Evolutionary conservation across 2,888 invertebrate species (phyloP).

Genomic region (Heterodera filipjevi): DNA sequence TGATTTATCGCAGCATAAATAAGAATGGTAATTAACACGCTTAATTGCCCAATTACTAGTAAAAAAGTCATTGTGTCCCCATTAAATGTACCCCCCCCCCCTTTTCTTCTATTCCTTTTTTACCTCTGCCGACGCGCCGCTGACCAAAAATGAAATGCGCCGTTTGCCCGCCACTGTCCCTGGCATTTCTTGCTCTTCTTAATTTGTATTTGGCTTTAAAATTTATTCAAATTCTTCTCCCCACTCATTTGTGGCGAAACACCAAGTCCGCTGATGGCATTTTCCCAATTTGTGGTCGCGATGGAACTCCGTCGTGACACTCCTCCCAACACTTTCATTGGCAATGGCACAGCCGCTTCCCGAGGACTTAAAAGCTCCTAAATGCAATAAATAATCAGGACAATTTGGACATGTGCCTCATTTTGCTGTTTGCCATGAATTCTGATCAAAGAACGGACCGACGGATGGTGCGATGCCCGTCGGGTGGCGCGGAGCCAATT

Average conservation of each 20-base stretch:
- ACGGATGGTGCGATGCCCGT: background rate
- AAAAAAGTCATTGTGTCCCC: no score
- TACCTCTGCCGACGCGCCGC: background rate
- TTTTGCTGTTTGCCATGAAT: background rate
- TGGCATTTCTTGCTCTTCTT: background rate
- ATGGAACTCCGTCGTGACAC: constrained; percentile 18
- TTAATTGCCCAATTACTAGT: no score
- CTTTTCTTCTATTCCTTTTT: background rate
- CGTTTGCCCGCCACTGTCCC: background rate
- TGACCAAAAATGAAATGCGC: constrained; percentile 11
- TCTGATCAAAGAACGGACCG: background rate
- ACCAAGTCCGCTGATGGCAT: constrained; percentile 25
- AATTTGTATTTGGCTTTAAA: background rate
- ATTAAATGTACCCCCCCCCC: background rate
- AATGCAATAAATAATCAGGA: background rate
- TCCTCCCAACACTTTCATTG: background rate
- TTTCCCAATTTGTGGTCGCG: constrained; percentile 20
- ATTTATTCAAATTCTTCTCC: background rate
- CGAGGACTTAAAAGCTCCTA: constrained; percentile 10
- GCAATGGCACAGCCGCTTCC: background rate
- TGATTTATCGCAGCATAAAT: background rate
- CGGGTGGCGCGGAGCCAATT: constrained; percentile 25
- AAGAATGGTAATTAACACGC: background rate
- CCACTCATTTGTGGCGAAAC: constrained; percentile 4
- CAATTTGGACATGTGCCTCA: background rate